Evolutionary conservation across 1,140 invertebrate genomes (phyloP).

Genomic region (Acromyrmex charruanus): DNA sequence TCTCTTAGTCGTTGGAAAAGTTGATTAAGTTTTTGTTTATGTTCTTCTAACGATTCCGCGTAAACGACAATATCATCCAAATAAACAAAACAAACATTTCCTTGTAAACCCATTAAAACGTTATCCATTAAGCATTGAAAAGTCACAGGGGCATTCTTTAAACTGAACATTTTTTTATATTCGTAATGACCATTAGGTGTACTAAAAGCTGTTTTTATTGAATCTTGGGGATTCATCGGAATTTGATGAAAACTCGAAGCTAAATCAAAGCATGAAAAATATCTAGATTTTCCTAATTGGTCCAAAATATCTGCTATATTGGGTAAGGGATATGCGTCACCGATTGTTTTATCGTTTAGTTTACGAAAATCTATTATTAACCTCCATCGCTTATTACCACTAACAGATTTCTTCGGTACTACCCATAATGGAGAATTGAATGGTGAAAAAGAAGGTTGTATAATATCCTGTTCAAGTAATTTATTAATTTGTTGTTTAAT

Average conservation of each 20-base stretch:
- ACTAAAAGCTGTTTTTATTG: neutral
- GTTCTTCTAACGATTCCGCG: neutral
- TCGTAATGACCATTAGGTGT: neutral
- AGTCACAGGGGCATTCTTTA: neutral
- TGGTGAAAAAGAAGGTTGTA: neutral
- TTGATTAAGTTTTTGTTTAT: neutral
- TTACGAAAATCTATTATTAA: neutral
- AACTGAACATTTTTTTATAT: constrained; percentile 19
- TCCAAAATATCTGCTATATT: neutral
- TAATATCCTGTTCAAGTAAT: neutral
- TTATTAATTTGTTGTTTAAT: neutral
- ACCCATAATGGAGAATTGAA: neutral
- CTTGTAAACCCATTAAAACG: neutral
- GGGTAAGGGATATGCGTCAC: neutral
- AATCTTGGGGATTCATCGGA: neutral
- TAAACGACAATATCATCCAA: constrained; percentile 33
- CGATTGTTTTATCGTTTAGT: neutral
- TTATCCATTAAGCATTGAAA: constrained; percentile 23
- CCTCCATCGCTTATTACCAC: neutral
- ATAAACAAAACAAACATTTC: constrained; percentile 4
- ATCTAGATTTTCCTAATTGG: neutral
- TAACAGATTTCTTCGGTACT: neutral
- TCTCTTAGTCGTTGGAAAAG: neutral
- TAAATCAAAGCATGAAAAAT: constrained; percentile 2
- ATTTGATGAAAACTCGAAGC: constrained; percentile 24